Evolutionary conservation across 2,113 vertebrate species (phyloP).

Genomic region (Rhinolophus ferrumequinum): DNA sequence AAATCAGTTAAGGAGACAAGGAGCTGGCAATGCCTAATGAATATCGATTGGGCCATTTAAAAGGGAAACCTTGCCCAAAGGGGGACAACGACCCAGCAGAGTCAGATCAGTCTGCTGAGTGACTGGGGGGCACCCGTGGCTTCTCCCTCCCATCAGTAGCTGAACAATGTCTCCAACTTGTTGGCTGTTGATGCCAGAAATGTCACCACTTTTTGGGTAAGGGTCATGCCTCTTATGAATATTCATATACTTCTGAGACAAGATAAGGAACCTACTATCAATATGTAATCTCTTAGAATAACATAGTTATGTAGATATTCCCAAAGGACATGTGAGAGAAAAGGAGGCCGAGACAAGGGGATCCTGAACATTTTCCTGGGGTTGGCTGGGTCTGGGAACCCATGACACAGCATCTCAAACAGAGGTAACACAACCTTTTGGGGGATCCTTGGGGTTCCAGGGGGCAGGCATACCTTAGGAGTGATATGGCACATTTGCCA

Average conservation of each 20-base stretch:
- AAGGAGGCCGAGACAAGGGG: not conserved
- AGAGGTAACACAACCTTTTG: not conserved
- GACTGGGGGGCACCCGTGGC: not conserved
- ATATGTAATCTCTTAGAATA: not conserved
- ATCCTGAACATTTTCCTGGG: not conserved
- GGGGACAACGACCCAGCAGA: conserved; percentile 45
- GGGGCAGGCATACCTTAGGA: not conserved
- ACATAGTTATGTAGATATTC: not conserved
- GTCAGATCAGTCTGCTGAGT: not conserved
- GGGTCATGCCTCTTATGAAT: not conserved
- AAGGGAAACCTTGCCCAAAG: conserved; percentile 78
- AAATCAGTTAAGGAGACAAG: conserved; percentile 87
- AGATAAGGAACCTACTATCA: not conserved
- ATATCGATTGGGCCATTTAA: conserved; percentile 86
- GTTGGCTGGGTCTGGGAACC: not conserved
- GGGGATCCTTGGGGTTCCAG: not conserved
- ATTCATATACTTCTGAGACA: not conserved
- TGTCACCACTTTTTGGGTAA: not conserved
- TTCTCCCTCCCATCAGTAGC: no score
- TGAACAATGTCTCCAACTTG: not conserved
- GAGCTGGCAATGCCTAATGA: conserved; percentile 86
- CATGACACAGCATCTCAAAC: not conserved
- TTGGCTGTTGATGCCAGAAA: not conserved
- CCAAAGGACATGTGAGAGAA: not conserved
- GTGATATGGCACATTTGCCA: not conserved